A percentile compares a stretch with the other conserved stretches of the same genome.
These are phyloP conservation scores for Tragelaphus imberbis DNA, from an alignment of 2,113 vertebrate species.

Conservation along the genomic window DNA sequence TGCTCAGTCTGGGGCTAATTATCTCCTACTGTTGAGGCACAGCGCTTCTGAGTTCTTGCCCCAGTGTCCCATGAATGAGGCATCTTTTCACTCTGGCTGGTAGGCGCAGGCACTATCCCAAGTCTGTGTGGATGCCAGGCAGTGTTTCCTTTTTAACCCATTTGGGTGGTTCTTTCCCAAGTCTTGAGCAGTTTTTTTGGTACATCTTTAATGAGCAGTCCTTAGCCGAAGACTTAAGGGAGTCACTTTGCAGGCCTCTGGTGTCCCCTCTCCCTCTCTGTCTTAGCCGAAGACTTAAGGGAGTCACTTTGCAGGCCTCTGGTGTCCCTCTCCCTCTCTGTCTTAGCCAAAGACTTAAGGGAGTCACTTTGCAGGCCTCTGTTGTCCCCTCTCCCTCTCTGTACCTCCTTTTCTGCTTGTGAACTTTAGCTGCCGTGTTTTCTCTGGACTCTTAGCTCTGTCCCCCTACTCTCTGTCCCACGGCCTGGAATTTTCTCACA, in stretches of 20 bases:
- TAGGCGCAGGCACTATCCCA: background rate
- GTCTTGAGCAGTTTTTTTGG: background rate
- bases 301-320: background rate
- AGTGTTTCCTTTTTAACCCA: background rate
- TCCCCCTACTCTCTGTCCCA: background rate
- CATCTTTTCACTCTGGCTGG: background rate
- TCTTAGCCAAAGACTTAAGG: background rate
- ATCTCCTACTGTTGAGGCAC: background rate
- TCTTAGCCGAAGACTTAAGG: background rate
- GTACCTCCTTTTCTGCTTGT: background rate
- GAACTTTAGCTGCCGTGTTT: background rate
- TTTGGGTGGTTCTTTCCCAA: background rate
- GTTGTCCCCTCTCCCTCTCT: background rate
- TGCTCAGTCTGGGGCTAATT: background rate
- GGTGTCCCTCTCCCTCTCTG: no score
- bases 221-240: background rate
- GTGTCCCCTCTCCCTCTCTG: background rate
- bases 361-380: background rate
- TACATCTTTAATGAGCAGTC: background rate
- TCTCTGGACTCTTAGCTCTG: background rate
- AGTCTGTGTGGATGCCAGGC: background rate
- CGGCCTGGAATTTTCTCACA: background rate
- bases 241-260: background rate
- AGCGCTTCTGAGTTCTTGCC: background rate
- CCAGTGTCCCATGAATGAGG: fast-evolving